Percentiles rank a stretch among this genome's conserved stretches.
These are phyloP conservation scores for Ectemnius lituratus DNA, from an alignment of 2,888 invertebrate species.

Conservation along the genomic window DNA sequence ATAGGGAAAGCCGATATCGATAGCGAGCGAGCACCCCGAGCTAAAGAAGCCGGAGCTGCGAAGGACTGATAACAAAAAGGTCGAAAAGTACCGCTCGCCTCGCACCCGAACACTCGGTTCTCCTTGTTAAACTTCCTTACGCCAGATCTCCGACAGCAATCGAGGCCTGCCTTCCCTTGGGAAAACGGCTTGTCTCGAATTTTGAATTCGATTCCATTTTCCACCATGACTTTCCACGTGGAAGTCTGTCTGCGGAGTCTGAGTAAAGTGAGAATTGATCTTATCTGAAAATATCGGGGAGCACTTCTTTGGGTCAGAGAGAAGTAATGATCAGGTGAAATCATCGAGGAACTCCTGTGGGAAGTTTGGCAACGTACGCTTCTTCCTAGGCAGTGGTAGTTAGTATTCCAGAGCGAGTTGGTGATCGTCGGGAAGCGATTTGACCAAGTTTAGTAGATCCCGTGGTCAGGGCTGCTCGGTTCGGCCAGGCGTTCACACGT, in stretches of 20 bases:
- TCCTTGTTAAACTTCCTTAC: neutral
- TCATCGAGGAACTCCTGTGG: conserved; percentile 6
- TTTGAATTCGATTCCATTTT: no score
- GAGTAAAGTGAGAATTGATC: no score
- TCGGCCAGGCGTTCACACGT: conserved; percentile 37
- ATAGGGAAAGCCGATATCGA: conserved; percentile 31
- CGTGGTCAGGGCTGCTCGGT: conserved; percentile 39
- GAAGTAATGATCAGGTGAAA: conserved; percentile 32
- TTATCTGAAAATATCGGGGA: neutral
- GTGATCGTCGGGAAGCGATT: conserved; percentile 71
- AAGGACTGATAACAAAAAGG: conserved; percentile 68
- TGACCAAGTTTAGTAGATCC: conserved; percentile 72
- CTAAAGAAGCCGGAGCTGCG: conserved; percentile 45
- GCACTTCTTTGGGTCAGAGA: neutral
- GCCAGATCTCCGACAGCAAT: conserved; percentile 3
- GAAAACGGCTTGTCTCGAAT: neutral
- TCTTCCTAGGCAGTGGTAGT: conserved; percentile 43
- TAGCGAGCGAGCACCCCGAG: conserved; percentile 33
- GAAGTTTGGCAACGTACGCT: conserved; percentile 50
- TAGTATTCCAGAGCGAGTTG: conserved; percentile 70
- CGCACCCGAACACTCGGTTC: no score
- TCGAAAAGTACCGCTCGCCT: conserved; percentile 15
- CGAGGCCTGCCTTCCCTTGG: neutral
- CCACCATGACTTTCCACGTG: no score
- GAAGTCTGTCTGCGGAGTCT: no score